These are phyloP conservation scores for Agrilus mali DNA, from an alignment of 2,888 invertebrate species.

Conservation along the genomic window DNA sequence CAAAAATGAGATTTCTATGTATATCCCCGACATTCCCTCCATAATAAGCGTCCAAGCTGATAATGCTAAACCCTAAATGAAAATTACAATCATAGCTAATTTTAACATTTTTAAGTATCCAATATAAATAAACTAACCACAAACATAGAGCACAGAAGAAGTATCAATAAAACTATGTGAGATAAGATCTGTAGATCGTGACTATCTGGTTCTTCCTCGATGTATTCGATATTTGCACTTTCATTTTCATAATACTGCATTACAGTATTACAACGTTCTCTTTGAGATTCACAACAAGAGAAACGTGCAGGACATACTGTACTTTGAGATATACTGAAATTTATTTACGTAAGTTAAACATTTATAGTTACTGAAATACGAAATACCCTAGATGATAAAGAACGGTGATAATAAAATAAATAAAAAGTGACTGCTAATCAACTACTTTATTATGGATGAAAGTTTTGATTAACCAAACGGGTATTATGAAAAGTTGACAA, in stretches of 20 bases:
- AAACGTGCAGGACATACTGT: conserved; percentile 38
- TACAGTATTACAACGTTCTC: conserved; percentile 38
- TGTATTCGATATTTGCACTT: conserved; percentile 37
- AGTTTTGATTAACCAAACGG: too few relatives aligned
- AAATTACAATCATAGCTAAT: too few relatives aligned
- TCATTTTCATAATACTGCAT: conserved; percentile 40
- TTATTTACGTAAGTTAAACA: too few relatives aligned
- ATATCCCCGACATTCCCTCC: conserved; percentile 78
- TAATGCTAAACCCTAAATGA: conserved; percentile 60
- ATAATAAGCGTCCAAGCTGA: conserved; percentile 72
- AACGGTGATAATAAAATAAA: too few relatives aligned
- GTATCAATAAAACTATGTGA: conserved; percentile 70
- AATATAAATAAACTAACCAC: conserved; percentile 48
- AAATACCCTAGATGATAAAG: too few relatives aligned
- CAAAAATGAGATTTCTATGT: conserved; percentile 83
- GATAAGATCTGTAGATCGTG: conserved; percentile 61
- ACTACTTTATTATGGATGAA: too few relatives aligned
- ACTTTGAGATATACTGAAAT: not conserved
- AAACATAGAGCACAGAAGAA: conserved; percentile 76
- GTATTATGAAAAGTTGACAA: too few relatives aligned
- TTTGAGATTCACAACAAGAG: conserved; percentile 37
- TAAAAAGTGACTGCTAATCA: too few relatives aligned
- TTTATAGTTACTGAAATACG: too few relatives aligned
- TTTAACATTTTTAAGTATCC: too few relatives aligned
- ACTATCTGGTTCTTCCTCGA: conserved; percentile 40